These are phyloP conservation scores for Lycorma delicatula DNA, from an alignment of 1,140 invertebrate species.

Conservation along the genomic window DNA sequence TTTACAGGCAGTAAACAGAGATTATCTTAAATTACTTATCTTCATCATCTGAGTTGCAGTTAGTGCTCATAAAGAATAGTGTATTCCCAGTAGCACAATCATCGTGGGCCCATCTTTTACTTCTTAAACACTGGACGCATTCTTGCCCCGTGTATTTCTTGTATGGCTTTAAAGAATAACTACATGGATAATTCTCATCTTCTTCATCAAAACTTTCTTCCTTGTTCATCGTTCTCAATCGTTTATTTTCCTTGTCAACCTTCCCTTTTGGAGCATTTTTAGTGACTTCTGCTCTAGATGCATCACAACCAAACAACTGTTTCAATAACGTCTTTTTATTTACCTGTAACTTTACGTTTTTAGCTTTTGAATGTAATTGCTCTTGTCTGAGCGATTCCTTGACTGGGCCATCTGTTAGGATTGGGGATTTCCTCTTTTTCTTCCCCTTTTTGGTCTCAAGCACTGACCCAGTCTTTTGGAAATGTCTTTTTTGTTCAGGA, in stretches of 20 bases:
- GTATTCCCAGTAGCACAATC: neutral
- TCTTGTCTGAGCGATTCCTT: constrained; percentile 11
- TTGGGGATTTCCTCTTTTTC: constrained; percentile 4
- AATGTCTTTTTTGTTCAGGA: constrained; percentile 13
- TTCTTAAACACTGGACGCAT: neutral
- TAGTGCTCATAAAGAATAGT: neutral
- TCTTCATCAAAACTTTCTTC: neutral
- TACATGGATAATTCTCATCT: neutral
- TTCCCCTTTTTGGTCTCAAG: neutral
- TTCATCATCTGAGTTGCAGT: constrained; percentile 2
- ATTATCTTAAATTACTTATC: neutral
- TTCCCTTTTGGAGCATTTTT: neutral
- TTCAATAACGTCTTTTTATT: constrained; percentile 1
- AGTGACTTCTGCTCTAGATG: neutral
- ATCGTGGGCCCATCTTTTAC: neutral
- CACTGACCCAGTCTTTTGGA: constrained; percentile 12
- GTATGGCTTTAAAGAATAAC: neutral
- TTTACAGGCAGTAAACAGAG: neutral
- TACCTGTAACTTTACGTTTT: constrained; percentile 9
- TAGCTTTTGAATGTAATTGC: constrained; percentile 9
- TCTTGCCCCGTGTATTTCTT: neutral
- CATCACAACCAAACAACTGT: neutral
- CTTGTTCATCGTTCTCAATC: neutral
- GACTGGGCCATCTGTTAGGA: constrained; percentile 13
- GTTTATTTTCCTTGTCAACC: neutral